Base-by-base conservation (phyloP, 1,140 invertebrate genomes). In the Drepana arcuata region DNA sequence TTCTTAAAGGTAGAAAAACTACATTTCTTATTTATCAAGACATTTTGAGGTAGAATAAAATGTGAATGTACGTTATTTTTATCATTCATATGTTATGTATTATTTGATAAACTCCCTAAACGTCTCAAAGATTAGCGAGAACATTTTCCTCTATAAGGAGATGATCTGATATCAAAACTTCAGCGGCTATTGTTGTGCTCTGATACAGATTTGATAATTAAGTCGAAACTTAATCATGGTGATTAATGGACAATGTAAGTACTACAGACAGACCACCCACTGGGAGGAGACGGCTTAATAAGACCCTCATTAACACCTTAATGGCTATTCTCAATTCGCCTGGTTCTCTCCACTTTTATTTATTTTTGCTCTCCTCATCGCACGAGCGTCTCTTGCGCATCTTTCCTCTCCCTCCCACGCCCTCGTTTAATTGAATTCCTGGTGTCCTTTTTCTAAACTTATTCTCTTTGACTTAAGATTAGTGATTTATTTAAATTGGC, bases 251-350 rank as follows among this genome's bases (percentile, higher is more conserved):
- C 61, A 65, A 70, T 67, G 52, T 37, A 54, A 57, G 37, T 51
- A 52, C 46, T 55, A 53, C 50, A 52, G 46, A 42, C 45, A 45
- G 74, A 75, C 75, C 75, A 80, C 75, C 72, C 75, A 80, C 62
- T 12, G 62, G 62, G 66, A 65, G 63, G 55, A 72, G 67, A 80
- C 70, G 69, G 68, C 75, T 80, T 77, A 75, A 80, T 80, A 80
- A 73, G 71, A 66, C 68, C 61, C 72, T 77, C 67, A 80, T 80
- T 80, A 77, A 75, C 75, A 80, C 75, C 72, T 77, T 75, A 68
- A 75, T 75, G 69, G 69, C 63, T 67, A 73, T 80, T 79, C 71
- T 71, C 68, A 77, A 74, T 80, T 72, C 74, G 62, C 63, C 57
- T 64, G 60, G 65, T 72, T 59, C 57, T 65, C 61, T 66, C 49